Base-by-base conservation (phyloP, 2,888 invertebrate genomes). In the Eilema griseolum region DNA sequence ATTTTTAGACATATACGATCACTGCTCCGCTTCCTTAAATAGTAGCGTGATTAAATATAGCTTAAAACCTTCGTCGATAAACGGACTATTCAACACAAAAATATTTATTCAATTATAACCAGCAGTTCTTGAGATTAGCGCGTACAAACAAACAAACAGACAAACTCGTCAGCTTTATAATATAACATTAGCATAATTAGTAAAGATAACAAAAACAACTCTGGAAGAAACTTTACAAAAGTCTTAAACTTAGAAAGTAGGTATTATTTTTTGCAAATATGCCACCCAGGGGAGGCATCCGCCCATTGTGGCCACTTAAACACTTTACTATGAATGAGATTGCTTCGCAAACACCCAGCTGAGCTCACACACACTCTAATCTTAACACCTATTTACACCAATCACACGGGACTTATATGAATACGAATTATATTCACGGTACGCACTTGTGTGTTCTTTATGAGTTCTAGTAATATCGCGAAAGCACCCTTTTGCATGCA, bases 241-340 rank as follows among this genome's bases (percentile, higher is more conserved):
- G 10, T n/a, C n/a, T n/a, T n/a, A 52, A 1, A 52, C 52, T 46
- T 46, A 20, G 46, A 46, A 5, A 41, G 5, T n/a, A n/a, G n/a
- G n/a, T 52, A n/a, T n/a, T 52, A 10, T 52, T 52, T 52, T n/a
- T 52, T 52, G 52, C 52, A 52, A 52, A 52, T 52, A n/a, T 52
- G n/a, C 5, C 52, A 52, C 52, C 52, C n/a, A 8, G n/a, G 52
- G 52, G 52, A n/a, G 52, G 52, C 52, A 7, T 7, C 41, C 52
- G n/a, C 52, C 20, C n/a, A n/a, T n/a, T 52, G 52, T n/a, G 52
- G 81, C 83, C 84, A 86, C 86, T 87, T 87, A 86, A 85, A 88
- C 86, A 86, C 84, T 85, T 83, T 80, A 69, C 80, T 79, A 80
- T 85, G 83, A 81, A 85, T 86, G 81, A 78, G 81, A 85, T 85